Evolutionary conservation across 2,113 vertebrate genomes (phyloP), one percentile per base, ranked within the genome.

Genomic region (Phylloscopus whistleri): DNA sequence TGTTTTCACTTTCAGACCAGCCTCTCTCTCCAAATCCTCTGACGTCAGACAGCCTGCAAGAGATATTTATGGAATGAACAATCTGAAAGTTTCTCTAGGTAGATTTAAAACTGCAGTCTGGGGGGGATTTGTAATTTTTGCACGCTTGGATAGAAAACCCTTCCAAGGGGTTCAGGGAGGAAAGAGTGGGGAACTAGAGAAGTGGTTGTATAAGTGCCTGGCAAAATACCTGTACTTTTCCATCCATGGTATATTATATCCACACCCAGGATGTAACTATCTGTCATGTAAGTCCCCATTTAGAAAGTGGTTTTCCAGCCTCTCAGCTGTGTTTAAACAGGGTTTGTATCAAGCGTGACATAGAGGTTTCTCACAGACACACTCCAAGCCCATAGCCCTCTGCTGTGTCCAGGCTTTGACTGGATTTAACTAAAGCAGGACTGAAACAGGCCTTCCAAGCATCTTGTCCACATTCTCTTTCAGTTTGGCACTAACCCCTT

Each of bases 31-130:
- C 90, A 92, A 97, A 73, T 93, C 95, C 93, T 95, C 94, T 98
- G 98, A 98, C 97, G 98, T 98, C 98, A 98, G 94, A 84, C 79
- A 96, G 96, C 67, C 90, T 96, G 81, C 72, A 87, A 94, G 80
- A 97, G 97, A 92, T 97, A 97, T 98, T 98, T 98, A 97, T 94
- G 98, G 97, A 96, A 95, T 87, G 95, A 95, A 94, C 31, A 13
- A 93, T 83, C 84, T 88, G 79, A 95, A 91, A 90, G 76, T 93
- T 97, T 97, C 95, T 95, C 96, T 96, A 97, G 95, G 97, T 97
- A 96, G 90, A 76, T 74, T 59, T 92, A 75, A 81, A 94, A 95
- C 79, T 79, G 92, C 86, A 93, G 82, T 48, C 94, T 72, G 73
- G 72, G 10, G 13, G 58, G 81, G 60, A 90, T 94, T 91, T 94